Percentiles rank a stretch among this genome's conserved stretches.
phyloP scores from a whole-genome alignment of 2,797 vertebrate species.

The Petrocephalus schoutedeni region DNA sequence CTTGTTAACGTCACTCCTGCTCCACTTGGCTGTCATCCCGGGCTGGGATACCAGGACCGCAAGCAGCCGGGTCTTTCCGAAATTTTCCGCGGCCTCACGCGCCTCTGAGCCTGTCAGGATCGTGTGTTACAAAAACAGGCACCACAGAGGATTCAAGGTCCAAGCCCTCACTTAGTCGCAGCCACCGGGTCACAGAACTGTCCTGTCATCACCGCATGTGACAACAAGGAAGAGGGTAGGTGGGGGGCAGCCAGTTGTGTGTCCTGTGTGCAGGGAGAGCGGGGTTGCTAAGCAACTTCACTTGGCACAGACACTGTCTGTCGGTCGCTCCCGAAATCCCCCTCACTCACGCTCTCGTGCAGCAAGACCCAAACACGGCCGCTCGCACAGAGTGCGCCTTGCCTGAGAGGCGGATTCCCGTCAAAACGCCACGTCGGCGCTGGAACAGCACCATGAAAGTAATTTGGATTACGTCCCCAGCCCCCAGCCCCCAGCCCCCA shows the following conservation, averaged over 20 bases:
- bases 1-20: conserved; percentile 55
- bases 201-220: background rate
- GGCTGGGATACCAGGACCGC: background rate
- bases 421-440: background rate
- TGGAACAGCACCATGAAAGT: background rate
- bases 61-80: background rate
- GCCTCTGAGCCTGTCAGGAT: background rate
- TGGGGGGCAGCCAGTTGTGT: background rate
- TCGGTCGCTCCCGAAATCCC: background rate
- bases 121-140: background rate
- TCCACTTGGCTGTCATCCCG: background rate
- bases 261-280: conserved; percentile 25
- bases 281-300: conserved; percentile 54
- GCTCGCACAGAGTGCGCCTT: background rate
- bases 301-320: conserved; percentile 27
- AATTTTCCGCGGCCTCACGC: background rate
- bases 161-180: background rate
- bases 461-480: background rate
- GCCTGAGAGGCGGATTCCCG: background rate
- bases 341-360: background rate
- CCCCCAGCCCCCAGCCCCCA: background rate
- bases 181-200: background rate
- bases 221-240: background rate
- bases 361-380: background rate
- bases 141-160: background rate